Conservation (phyloP, 2,888 invertebrate genomes). For the Cordilura impudica region DNA sequence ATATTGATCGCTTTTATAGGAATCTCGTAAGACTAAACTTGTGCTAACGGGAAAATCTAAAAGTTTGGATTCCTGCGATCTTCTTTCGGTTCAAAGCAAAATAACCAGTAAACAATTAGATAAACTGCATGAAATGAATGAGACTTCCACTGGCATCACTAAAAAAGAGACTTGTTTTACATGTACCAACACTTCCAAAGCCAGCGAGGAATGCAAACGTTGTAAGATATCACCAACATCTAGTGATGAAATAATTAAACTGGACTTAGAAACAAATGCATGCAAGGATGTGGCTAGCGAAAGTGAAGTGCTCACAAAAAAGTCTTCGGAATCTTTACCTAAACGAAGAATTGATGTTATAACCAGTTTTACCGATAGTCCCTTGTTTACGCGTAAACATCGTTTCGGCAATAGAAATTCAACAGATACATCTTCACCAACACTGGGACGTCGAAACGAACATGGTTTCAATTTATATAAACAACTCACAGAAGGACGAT, state of each 20-base stretch:
- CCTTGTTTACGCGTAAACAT: slow-evolving; percentile 77
- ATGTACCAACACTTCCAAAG: slow-evolving; percentile 71
- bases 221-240: slow-evolving; percentile 66
- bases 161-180: slow-evolving; percentile 71
- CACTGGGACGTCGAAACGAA: slow-evolving; percentile 74
- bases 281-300: slow-evolving; percentile 35
- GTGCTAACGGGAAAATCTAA: slow-evolving; percentile 81
- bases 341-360: slow-evolving; percentile 77
- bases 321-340: slow-evolving; percentile 55
- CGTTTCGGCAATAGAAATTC: slow-evolving; percentile 74
- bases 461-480: slow-evolving; percentile 77
- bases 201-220: slow-evolving; percentile 71
- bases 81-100: slow-evolving; percentile 79
- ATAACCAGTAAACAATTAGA: slow-evolving; percentile 70
- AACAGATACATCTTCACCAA: slow-evolving; percentile 73
- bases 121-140: slow-evolving; percentile 75
- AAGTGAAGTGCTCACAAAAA: slow-evolving; percentile 34
- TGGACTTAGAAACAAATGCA: slow-evolving; percentile 18
- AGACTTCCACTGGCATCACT: slow-evolving; percentile 64
- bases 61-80: slow-evolving; percentile 91
- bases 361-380: slow-evolving; percentile 78
- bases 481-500: slow-evolving; percentile 76
- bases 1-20: slow-evolving; percentile 57
- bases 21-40: slow-evolving; percentile 74
- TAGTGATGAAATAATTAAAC: slow-evolving; percentile 55